phyloP scores from a whole-genome alignment of 2,797 vertebrate genomes.

The Bradypodion pumilum region DNA sequence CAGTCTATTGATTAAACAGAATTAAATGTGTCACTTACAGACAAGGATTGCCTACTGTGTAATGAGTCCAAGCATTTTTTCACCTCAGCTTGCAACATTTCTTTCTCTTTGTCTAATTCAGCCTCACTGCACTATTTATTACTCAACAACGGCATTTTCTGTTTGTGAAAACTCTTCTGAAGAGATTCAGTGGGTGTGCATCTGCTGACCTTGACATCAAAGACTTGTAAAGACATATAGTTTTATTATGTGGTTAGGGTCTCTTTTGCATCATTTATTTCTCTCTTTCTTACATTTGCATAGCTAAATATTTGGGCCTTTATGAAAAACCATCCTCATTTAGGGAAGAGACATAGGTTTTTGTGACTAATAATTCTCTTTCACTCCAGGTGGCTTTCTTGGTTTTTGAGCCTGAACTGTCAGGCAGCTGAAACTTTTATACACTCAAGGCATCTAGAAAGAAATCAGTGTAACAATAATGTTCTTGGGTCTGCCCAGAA shows the following conservation, averaged over 20 bases:
- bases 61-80: not conserved
- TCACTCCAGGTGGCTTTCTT: not conserved
- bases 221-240: not conserved
- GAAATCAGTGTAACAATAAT: not conserved
- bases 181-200: slow-evolving; percentile 8
- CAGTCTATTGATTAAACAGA: slow-evolving; percentile 20
- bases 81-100: not conserved
- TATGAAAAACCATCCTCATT: not conserved
- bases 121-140: not conserved
- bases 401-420: slow-evolving; percentile 1
- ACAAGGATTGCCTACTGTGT: not conserved
- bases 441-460: not conserved
- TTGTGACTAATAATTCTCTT: slow-evolving; percentile 20
- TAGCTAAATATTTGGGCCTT: slow-evolving; percentile 8
- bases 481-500: not conserved
- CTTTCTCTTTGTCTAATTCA: not conserved
- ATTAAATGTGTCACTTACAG: slow-evolving; percentile 21
- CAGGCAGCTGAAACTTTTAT: slow-evolving; percentile 15
- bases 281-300: slow-evolving; percentile 5
- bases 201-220: slow-evolving; percentile 5
- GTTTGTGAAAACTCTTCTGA: not conserved
- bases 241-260: slow-evolving; percentile 13
- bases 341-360: not conserved
- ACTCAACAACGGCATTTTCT: not conserved
- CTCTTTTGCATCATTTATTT: not conserved